Conservation (phyloP, 2,113 vertebrate species). For the Burhinus bistriatus region DNA sequence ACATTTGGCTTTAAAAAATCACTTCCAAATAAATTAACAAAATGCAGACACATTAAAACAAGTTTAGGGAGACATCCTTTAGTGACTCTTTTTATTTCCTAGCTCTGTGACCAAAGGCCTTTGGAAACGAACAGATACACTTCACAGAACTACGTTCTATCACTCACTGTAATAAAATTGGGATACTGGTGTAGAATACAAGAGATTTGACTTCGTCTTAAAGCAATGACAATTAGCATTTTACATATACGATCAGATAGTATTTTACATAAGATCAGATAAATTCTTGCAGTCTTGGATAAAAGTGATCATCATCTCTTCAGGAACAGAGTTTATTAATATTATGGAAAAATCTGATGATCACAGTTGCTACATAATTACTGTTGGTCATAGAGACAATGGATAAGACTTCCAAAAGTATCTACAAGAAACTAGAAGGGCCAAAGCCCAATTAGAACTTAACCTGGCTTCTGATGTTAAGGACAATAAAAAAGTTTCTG, state of each 20-base stretch:
- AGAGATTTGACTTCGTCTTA: not conserved
- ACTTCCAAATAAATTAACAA: constrained; percentile 33
- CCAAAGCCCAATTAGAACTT: too few species aligned
- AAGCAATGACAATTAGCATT: not conserved
- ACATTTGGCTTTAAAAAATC: constrained; percentile 24
- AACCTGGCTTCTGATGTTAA: too few species aligned
- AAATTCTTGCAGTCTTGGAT: not conserved
- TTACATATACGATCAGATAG: not conserved
- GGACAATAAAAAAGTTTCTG: too few species aligned
- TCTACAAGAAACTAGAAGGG: not conserved
- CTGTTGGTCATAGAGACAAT: not conserved
- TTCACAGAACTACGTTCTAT: not conserved
- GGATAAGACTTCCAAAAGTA: not conserved
- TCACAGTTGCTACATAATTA: not conserved
- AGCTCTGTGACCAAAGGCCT: not conserved
- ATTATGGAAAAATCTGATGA: not conserved
- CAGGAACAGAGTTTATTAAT: not conserved
- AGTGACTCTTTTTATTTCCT: not conserved
- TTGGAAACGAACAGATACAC: not conserved
- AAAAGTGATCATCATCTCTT: not conserved
- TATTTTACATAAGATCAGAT: not conserved
- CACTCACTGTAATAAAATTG: not conserved
- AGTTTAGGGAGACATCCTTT: not conserved
- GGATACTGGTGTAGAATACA: not conserved
- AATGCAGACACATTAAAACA: not conserved